Evolutionary conservation across 2,797 vertebrate genomes (phyloP).

Genomic region (Sternarchorhynchus goeldii): DNA sequence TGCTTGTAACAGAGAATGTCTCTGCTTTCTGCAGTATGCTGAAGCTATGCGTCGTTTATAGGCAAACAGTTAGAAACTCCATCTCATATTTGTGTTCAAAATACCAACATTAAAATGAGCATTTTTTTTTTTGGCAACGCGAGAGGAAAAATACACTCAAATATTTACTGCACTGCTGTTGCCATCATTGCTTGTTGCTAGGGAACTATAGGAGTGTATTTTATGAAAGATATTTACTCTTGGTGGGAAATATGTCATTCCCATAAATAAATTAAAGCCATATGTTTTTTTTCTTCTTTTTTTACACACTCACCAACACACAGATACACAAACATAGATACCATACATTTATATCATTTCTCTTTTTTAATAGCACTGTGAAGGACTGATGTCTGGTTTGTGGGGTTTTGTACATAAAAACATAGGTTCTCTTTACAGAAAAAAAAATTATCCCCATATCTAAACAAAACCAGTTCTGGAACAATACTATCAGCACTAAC

Average conservation of each 20-base stretch:
- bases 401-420: no score
- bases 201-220: slow-evolving; percentile 58
- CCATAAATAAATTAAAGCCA: slow-evolving; percentile 47
- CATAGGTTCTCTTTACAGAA: no score
- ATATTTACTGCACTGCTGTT: slow-evolving; percentile 54
- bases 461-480: no score
- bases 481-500: no score
- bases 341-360: background rate
- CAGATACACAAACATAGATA: background rate
- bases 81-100: slow-evolving; percentile 42
- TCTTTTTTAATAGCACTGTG: no score
- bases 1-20: no score
- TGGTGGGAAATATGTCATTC: slow-evolving; percentile 49
- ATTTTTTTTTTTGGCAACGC: slow-evolving; percentile 44
- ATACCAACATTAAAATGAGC: slow-evolving; percentile 40
- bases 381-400: no score
- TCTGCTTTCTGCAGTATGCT: background rate
- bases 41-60: slow-evolving; percentile 26
- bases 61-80: slow-evolving; percentile 42
- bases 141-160: slow-evolving; percentile 44
- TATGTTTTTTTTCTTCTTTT: slow-evolving; percentile 23
- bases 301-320: slow-evolving; percentile 12
- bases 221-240: slow-evolving; percentile 47
- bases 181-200: slow-evolving; percentile 58
- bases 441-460: no score